Evolutionary conservation across 2,888 invertebrate species (phyloP).

Genomic region (Mythimna lalbum): DNA sequence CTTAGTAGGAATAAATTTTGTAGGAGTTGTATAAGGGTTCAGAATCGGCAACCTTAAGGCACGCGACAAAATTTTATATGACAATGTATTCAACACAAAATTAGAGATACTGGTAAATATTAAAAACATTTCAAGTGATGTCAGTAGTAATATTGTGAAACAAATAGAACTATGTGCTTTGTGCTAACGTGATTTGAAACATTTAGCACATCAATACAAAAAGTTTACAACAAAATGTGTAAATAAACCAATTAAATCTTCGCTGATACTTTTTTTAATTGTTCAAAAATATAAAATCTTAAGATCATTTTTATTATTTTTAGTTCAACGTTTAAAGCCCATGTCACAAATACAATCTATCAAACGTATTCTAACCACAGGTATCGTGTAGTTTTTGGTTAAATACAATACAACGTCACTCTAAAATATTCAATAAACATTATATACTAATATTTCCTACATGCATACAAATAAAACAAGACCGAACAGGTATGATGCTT

Average conservation of each 20-base stretch:
- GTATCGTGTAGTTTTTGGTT: slow-evolving; percentile 35
- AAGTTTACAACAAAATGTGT: slow-evolving; percentile 1
- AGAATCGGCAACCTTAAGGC: slow-evolving; percentile 56
- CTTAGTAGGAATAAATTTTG: slow-evolving; percentile 28
- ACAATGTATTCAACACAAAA: slow-evolving; percentile 30
- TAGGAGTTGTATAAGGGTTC: slow-evolving; percentile 9
- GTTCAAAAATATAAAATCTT: not conserved
- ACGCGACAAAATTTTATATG: slow-evolving; percentile 44
- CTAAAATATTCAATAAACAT: slow-evolving; percentile 20
- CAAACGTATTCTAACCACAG: slow-evolving; percentile 23
- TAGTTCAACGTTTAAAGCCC: not conserved
- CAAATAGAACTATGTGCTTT: slow-evolving; percentile 47
- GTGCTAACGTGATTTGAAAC: slow-evolving; percentile 54
- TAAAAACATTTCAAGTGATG: slow-evolving; percentile 70
- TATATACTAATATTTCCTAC: slow-evolving; percentile 46
- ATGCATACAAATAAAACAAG: slow-evolving; percentile 51
- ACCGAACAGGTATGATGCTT: slow-evolving; percentile 31
- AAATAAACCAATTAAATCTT: slow-evolving; percentile 13
- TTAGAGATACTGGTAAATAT: slow-evolving; percentile 16
- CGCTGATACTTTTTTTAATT: not conserved
- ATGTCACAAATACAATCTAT: not conserved
- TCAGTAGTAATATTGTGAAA: slow-evolving; percentile 50
- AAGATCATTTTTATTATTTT: not conserved
- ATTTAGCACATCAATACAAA: slow-evolving; percentile 37
- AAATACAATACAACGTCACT: slow-evolving; percentile 31